Evolutionary conservation across 1,140 invertebrate genomes (phyloP).

Genomic region (Orius insidiosus): DNA sequence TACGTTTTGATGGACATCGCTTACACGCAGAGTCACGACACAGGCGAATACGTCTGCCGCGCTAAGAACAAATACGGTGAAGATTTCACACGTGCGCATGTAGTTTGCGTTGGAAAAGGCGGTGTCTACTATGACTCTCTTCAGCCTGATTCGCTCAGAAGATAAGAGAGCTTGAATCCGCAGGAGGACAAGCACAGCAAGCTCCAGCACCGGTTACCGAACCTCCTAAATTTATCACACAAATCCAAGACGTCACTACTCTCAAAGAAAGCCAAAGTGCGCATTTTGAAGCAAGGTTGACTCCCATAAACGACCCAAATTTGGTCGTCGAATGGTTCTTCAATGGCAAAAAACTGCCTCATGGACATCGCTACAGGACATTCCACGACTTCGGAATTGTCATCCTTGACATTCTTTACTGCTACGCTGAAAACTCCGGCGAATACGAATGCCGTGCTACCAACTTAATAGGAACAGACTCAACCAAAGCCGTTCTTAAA

Average conservation of each 20-base stretch:
- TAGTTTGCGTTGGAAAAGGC: conserved; percentile 66
- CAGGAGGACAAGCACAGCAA: conserved; percentile 40
- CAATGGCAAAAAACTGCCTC: conserved; percentile 78
- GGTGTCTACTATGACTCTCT: conserved; percentile 85
- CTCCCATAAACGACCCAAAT: conserved; percentile 81
- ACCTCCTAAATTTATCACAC: conserved; percentile 78
- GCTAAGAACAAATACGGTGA: conserved; percentile 77
- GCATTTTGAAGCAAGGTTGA: conserved; percentile 81
- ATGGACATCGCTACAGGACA: conserved; percentile 84
- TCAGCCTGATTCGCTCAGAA: conserved; percentile 84
- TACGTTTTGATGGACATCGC: conserved; percentile 91
- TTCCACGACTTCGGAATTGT: conserved; percentile 96
- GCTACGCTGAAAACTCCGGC: conserved; percentile 92
- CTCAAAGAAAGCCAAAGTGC: conserved; percentile 83
- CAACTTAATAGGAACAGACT: conserved; percentile 80
- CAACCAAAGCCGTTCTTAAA: conserved; percentile 66
- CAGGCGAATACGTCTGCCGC: conserved; percentile 79
- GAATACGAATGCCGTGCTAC: conserved; percentile 80
- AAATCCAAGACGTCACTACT: conserved; percentile 62
- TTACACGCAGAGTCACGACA: conserved; percentile 82
- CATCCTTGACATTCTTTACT: conserved; percentile 89
- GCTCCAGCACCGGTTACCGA: conserved; percentile 47
- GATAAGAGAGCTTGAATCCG: conserved; percentile 62
- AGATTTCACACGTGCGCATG: conserved; percentile 66
- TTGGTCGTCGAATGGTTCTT: conserved; percentile 84